phyloP scores from a whole-genome alignment of 2,113 vertebrate genomes.

The Gobius niger region DNA sequence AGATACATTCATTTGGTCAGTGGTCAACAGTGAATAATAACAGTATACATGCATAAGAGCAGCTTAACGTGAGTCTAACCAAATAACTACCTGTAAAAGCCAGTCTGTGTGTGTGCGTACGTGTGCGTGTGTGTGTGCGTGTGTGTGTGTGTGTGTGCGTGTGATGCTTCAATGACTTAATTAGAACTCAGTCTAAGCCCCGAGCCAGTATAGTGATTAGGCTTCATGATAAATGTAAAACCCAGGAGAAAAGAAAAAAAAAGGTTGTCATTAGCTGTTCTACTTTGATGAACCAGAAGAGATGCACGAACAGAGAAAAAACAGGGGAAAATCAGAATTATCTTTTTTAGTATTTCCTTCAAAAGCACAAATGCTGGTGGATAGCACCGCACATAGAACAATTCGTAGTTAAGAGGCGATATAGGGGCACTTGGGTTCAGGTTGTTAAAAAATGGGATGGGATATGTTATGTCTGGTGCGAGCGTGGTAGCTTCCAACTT shows the following conservation, averaged over 20 bases:
- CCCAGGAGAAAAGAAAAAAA: background rate
- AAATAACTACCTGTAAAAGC: constrained; percentile 40
- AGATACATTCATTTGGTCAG: background rate
- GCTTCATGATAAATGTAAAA: constrained; percentile 56
- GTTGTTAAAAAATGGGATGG: too few relatives aligned
- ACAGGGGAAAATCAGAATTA: too few relatives aligned
- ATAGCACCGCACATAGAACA: too few relatives aligned
- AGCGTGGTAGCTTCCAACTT: too few relatives aligned
- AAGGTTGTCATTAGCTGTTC: too few relatives aligned
- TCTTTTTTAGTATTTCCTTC: too few relatives aligned
- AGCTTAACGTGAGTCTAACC: background rate
- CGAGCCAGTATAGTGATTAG: constrained; percentile 60
- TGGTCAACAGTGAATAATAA: background rate
- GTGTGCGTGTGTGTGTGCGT: constrained; percentile 10
- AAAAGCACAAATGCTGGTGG: too few relatives aligned
- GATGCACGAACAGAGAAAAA: too few relatives aligned
- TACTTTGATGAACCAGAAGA: too few relatives aligned
- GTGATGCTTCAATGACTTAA: constrained; percentile 68
- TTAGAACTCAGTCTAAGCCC: constrained; percentile 69
- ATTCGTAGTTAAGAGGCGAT: too few relatives aligned
- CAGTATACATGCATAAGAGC: background rate
- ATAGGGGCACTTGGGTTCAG: too few relatives aligned
- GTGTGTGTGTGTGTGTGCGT: constrained; percentile 33
- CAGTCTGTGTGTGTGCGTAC: constrained; percentile 55
- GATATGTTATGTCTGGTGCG: too few relatives aligned